Conservation (phyloP, 2,888 invertebrate species). For the Agrypnus murinus region DNA sequence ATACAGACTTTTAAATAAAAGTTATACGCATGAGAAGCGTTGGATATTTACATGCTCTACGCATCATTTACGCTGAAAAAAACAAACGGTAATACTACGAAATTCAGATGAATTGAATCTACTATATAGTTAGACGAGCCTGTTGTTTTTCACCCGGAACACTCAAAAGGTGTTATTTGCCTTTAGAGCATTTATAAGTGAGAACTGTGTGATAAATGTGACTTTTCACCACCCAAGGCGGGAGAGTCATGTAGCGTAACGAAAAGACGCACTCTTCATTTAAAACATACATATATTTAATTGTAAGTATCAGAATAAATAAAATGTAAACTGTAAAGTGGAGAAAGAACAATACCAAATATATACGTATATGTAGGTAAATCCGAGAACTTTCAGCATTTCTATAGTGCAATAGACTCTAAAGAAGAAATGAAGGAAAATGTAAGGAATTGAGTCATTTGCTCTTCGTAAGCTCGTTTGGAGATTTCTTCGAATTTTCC, state of each 20-base stretch:
- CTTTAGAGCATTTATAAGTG: slow-evolving; percentile 2
- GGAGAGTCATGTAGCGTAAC: slow-evolving; percentile 13
- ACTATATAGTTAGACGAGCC: neutral
- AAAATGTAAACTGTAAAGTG: neutral
- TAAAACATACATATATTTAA: slow-evolving; percentile 6
- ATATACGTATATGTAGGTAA: too few species aligned
- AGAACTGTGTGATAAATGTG: slow-evolving; percentile 14
- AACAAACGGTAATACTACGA: slow-evolving; percentile 3
- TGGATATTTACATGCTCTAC: slow-evolving; percentile 21
- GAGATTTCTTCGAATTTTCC: neutral
- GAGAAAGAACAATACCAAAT: neutral
- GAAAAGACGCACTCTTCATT: slow-evolving; percentile 7
- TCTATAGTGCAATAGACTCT: too few species aligned
- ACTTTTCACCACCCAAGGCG: slow-evolving; percentile 19
- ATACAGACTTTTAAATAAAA: too few species aligned
- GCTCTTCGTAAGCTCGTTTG: neutral
- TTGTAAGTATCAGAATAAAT: neutral
- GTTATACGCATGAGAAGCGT: slow-evolving; percentile 20
- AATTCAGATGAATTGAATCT: slow-evolving; percentile 10
- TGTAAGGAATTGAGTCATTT: too few species aligned
- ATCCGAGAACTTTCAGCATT: too few species aligned
- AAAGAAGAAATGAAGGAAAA: too few species aligned
- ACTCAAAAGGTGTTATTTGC: slow-evolving; percentile 1
- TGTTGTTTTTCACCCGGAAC: neutral
- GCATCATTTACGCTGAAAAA: slow-evolving; percentile 22